Evolutionary conservation across 2,888 invertebrate genomes (phyloP).

Genomic region (Physocephala rufipes): DNA sequence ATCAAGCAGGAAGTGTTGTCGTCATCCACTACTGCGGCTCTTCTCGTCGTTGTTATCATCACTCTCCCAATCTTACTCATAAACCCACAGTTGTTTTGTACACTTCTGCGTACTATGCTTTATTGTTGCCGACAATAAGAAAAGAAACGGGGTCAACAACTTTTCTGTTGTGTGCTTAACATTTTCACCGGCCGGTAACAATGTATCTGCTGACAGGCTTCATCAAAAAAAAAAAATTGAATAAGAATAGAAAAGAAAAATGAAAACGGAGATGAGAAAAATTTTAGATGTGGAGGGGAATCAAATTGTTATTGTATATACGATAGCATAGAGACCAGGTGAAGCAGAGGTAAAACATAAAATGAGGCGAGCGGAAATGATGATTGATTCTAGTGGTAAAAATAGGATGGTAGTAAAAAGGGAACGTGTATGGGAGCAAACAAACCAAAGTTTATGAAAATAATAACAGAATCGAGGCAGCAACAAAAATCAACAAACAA

Average conservation of each 20-base stretch:
- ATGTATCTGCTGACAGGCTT: slow-evolving; percentile 6
- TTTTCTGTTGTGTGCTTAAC: slow-evolving; percentile 28
- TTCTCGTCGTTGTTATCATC: background rate
- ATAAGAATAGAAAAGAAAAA: slow-evolving; percentile 1
- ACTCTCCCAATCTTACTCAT: background rate
- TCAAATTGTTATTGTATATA: background rate
- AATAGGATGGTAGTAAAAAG: background rate
- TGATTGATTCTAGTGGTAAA: background rate
- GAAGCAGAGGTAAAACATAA: background rate
- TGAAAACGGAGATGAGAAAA: background rate
- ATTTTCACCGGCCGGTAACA: slow-evolving; percentile 27
- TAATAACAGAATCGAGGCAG: no score
- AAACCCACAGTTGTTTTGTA: background rate
- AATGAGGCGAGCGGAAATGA: background rate
- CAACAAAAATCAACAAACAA: no score
- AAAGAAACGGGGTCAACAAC: slow-evolving; percentile 24
- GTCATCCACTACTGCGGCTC: background rate
- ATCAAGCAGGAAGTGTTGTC: slow-evolving; percentile 30
- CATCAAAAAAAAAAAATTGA: background rate
- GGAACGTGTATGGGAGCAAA: background rate
- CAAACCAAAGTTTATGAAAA: no score
- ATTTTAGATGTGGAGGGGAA: background rate
- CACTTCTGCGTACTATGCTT: background rate
- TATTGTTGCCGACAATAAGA: slow-evolving; percentile 8
- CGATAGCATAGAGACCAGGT: background rate